These are phyloP conservation scores for Malurus splendens DNA, from an alignment of 2,797 vertebrate genomes.

Conservation along the genomic window DNA sequence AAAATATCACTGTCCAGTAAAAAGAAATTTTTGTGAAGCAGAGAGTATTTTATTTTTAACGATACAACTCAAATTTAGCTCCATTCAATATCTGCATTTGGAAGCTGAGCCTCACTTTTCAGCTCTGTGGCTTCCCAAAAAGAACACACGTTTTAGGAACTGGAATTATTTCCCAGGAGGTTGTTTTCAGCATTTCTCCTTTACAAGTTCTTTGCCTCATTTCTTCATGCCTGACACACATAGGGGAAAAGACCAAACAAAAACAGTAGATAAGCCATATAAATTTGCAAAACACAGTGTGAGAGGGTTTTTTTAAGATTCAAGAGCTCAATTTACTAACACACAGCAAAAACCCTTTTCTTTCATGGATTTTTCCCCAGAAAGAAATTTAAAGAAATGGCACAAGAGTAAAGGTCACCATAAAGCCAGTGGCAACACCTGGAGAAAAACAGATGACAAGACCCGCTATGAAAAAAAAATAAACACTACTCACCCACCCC, in stretches of 20 bases:
- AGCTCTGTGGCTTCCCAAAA: neutral
- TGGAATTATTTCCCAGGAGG: neutral
- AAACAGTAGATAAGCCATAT: accelerated
- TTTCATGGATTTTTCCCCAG: neutral
- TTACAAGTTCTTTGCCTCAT: neutral
- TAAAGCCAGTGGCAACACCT: accelerated
- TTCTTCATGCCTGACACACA: neutral
- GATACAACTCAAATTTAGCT: neutral
- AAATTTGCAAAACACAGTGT: neutral
- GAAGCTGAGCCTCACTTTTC: neutral
- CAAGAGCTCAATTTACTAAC: neutral
- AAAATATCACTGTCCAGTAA: neutral
- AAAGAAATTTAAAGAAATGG: neutral
- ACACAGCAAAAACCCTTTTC: neutral
- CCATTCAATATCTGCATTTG: neutral
- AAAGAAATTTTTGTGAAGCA: neutral
- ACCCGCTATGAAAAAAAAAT: too few relatives aligned
- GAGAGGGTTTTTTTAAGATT: neutral
- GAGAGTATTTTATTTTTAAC: neutral
- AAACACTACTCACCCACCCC: neutral
- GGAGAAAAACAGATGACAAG: too few relatives aligned
- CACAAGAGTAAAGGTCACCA: accelerated
- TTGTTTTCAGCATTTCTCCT: neutral
- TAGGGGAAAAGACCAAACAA: neutral
- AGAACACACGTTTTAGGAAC: neutral